These are phyloP conservation scores for Hydrolagus affinis DNA, from an alignment of 2,113 vertebrate genomes.

Conservation along the genomic window DNA sequence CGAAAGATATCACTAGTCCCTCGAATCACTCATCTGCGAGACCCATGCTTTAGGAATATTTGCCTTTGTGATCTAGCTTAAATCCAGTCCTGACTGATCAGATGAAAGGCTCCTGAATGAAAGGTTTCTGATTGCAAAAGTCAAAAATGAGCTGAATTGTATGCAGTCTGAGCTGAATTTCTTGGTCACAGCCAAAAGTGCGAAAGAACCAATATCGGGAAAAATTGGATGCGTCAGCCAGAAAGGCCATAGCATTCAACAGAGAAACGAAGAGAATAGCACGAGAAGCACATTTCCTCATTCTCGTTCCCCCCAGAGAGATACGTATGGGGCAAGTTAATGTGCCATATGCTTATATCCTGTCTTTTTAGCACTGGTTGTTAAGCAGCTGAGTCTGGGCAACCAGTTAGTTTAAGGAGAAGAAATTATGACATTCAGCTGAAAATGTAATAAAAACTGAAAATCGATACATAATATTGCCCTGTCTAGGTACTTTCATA, in stretches of 20 bases:
- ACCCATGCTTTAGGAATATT: neutral
- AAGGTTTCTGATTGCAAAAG: neutral
- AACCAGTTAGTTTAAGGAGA: no score
- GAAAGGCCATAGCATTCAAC: neutral
- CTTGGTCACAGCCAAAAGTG: neutral
- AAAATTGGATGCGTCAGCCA: neutral
- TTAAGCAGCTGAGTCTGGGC: no score
- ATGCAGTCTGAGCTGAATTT: no score
- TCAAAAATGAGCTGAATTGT: no score
- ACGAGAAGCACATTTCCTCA: no score
- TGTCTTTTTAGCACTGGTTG: no score
- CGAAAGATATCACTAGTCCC: no score
- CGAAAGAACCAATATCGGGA: neutral
- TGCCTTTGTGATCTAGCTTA: neutral
- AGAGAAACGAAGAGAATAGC: no score
- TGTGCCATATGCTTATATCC: no score
- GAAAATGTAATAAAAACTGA: constrained; percentile 20
- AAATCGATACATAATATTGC: constrained; percentile 6
- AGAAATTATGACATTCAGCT: neutral
- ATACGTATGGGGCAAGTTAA: no score
- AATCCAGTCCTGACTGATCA: neutral
- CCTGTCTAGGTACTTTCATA: constrained; percentile 23
- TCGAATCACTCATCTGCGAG: no score
- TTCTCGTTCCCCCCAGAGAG: no score
- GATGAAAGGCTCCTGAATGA: neutral